These are phyloP conservation scores for Diceros bicornis DNA, from an alignment of 2,797 vertebrate genomes.

Conservation along the genomic window DNA sequence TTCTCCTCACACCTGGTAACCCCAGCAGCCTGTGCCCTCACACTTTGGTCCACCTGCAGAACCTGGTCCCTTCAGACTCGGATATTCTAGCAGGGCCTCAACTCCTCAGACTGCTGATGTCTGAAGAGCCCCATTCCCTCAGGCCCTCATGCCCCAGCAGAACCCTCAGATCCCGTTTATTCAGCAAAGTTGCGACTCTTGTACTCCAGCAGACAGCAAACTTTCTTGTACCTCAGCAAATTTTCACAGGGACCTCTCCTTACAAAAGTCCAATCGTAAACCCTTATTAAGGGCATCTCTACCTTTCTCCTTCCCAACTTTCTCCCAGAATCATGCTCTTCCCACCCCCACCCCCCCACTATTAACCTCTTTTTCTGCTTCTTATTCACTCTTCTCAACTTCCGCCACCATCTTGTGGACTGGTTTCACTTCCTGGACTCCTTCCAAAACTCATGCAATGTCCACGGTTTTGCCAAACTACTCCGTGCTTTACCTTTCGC, in stretches of 20 bases:
- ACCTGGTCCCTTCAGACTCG: neutral
- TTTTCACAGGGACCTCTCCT: neutral
- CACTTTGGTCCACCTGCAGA: neutral
- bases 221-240: neutral
- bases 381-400: neutral
- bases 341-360: too few species aligned
- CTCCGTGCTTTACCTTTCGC: neutral
- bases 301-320: neutral
- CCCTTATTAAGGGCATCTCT: neutral
- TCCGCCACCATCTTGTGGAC: neutral
- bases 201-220: neutral
- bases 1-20: too few species aligned
- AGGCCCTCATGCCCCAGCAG: neutral
- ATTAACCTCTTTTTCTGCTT: neutral
- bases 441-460: slow-evolving; percentile 24
- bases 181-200: neutral
- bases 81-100: neutral
- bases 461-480: neutral
- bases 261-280: neutral
- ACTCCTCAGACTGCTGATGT: neutral
- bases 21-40: neutral
- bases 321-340: neutral
- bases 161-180: neutral
- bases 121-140: neutral
- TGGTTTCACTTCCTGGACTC: neutral